Percentiles rank a stretch among this genome's conserved stretches.
phyloP scores from a whole-genome alignment of 2,113 vertebrate genomes.

The Microcebus ravelobensis region DNA sequence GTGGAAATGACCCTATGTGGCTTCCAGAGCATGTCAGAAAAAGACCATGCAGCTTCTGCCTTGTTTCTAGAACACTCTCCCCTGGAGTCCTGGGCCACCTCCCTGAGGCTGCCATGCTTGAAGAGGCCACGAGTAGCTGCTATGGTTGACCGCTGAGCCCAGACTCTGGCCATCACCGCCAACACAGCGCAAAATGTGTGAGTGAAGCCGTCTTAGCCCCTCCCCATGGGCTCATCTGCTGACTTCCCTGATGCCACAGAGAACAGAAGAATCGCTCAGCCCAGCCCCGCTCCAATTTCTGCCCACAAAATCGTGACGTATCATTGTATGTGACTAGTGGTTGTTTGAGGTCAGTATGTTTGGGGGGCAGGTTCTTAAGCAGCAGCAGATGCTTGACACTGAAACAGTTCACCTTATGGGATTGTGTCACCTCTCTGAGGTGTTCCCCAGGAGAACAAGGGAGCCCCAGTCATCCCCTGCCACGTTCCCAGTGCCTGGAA shows the following conservation, averaged over 20 bases:
- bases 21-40: background rate
- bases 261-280: background rate
- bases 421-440: background rate
- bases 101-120: background rate
- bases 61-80: background rate
- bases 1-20: background rate
- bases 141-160: background rate
- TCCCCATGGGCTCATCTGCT: background rate
- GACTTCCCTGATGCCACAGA: background rate
- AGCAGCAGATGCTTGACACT: background rate
- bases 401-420: background rate
- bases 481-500: background rate
- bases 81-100: background rate
- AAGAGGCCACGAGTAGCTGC: background rate
- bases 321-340: background rate
- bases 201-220: background rate
- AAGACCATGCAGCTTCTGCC: background rate
- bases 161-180: background rate
- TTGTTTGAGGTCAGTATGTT: background rate
- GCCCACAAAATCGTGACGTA: background rate
- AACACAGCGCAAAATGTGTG: background rate
- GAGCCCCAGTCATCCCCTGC: background rate
- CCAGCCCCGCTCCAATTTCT: background rate
- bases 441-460: background rate
- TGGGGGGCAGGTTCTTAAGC: background rate